phyloP scores from a whole-genome alignment of 1,140 invertebrate species.

The Homarus americanus region DNA sequence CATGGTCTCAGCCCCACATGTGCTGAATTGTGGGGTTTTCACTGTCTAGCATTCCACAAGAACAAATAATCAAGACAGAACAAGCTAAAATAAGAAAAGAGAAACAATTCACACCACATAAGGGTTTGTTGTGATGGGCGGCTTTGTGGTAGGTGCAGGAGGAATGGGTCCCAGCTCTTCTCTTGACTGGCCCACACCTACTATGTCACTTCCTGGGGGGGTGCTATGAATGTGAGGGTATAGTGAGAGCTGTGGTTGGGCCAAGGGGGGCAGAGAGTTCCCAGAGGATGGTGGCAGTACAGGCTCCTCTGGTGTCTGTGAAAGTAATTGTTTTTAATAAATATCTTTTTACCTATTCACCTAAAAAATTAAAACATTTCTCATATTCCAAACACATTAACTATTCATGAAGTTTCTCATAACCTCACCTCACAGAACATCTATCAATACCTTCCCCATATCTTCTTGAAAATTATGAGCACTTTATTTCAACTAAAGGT shows the following conservation, averaged over 20 bases:
- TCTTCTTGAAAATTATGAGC: too few relatives aligned
- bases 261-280: constrained; percentile 57
- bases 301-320: constrained; percentile 46
- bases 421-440: too few relatives aligned
- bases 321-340: not conserved
- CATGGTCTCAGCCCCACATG: too few relatives aligned
- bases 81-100: not conserved
- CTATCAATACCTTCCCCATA: too few relatives aligned
- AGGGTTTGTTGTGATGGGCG: constrained; percentile 68
- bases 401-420: too few relatives aligned
- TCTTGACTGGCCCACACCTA: constrained; percentile 53
- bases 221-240: constrained; percentile 72
- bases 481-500: too few relatives aligned
- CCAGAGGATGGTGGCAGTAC: constrained; percentile 51
- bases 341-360: not conserved
- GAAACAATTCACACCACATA: constrained; percentile 59
- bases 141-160: constrained; percentile 61
- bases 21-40: too few relatives aligned
- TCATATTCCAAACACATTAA: too few relatives aligned
- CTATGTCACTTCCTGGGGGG: constrained; percentile 67
- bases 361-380: not conserved
- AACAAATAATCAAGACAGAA: not conserved
- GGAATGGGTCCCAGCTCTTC: constrained; percentile 65
- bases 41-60: too few relatives aligned
- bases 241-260: constrained; percentile 70